A percentile compares a stretch with the other conserved stretches of the same genome.
Evolutionary conservation across 2,797 vertebrate genomes (phyloP).

Genomic region (Ataeniobius toweri): DNA sequence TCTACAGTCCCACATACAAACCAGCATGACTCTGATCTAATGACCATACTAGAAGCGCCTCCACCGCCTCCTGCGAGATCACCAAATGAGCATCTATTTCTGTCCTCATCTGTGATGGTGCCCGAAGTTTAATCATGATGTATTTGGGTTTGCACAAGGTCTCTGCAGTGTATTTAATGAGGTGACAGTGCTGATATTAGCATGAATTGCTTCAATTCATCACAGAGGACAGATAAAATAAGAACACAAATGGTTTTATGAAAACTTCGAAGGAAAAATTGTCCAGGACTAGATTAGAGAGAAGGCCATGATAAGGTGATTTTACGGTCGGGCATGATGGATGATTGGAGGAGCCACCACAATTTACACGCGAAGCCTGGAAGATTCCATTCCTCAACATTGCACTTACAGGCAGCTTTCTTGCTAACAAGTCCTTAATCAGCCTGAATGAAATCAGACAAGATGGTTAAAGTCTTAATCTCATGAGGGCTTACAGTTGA

Average conservation of each 20-base stretch:
- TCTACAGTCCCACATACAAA: neutral
- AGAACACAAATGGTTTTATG: neutral
- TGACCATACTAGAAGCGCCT: constrained; percentile 33
- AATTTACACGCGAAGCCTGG: constrained; percentile 17
- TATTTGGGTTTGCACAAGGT: constrained; percentile 46
- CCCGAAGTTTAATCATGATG: constrained; percentile 54
- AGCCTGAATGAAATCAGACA: constrained; percentile 26
- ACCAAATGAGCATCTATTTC: constrained; percentile 61
- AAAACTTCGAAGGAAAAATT: neutral
- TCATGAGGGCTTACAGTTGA: neutral
- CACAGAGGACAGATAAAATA: constrained; percentile 12
- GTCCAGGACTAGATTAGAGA: neutral
- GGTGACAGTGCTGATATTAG: constrained; percentile 27
- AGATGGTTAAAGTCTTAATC: constrained; percentile 25
- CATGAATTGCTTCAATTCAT: constrained; percentile 33
- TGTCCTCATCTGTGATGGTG: constrained; percentile 38
- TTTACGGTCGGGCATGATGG: constrained; percentile 12
- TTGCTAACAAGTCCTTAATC: constrained; percentile 22
- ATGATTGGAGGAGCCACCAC: constrained; percentile 6
- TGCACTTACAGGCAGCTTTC: constrained; percentile 11
- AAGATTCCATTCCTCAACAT: constrained; percentile 33
- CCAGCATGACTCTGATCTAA: constrained; percentile 20
- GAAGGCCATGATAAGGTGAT: constrained; percentile 10
- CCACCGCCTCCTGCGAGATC: constrained; percentile 20
- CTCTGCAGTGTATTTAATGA: constrained; percentile 50